A percentile compares a stretch with the other conserved stretches of the same genome.
Evolutionary conservation across 2,113 vertebrate species (phyloP).

Genomic region (Ophthalmolycus amberensis): DNA sequence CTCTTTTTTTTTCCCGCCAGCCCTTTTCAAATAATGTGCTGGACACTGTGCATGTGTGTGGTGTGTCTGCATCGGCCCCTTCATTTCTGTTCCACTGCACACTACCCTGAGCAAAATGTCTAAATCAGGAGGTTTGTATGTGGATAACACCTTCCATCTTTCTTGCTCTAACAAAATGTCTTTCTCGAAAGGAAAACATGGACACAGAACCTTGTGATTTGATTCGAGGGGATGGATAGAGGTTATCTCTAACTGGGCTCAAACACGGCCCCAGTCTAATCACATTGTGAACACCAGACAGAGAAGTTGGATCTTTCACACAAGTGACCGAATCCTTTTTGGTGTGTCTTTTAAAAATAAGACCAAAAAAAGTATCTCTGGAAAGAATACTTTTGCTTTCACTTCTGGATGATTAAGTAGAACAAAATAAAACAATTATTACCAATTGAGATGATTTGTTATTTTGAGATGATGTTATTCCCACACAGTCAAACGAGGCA

Average conservation of each 20-base stretch:
- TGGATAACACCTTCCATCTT: background rate
- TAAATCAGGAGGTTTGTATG: slow-evolving; percentile 1
- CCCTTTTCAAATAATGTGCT: slow-evolving; percentile 13
- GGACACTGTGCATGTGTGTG: background rate
- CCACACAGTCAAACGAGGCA: background rate
- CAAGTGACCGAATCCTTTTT: background rate
- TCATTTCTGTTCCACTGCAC: background rate
- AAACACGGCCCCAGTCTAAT: background rate
- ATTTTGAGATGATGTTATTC: background rate
- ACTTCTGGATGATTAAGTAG: background rate
- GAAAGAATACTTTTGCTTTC: background rate
- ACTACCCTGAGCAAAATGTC: background rate
- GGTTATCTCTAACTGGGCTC: background rate
- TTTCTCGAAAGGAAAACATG: background rate
- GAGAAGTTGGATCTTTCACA: background rate
- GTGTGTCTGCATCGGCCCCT: slow-evolving; percentile 25
- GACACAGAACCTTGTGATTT: background rate
- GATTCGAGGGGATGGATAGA: background rate
- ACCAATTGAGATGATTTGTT: background rate
- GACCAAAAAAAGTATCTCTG: no score
- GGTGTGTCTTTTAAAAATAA: background rate
- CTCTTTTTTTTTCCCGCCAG: background rate
- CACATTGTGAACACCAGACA: background rate
- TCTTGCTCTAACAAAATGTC: background rate
- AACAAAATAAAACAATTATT: no score